Percentiles rank a stretch among this genome's conserved stretches.
Evolutionary conservation across 2,797 vertebrate genomes (phyloP).

Genomic region (Apogon talboti): DNA sequence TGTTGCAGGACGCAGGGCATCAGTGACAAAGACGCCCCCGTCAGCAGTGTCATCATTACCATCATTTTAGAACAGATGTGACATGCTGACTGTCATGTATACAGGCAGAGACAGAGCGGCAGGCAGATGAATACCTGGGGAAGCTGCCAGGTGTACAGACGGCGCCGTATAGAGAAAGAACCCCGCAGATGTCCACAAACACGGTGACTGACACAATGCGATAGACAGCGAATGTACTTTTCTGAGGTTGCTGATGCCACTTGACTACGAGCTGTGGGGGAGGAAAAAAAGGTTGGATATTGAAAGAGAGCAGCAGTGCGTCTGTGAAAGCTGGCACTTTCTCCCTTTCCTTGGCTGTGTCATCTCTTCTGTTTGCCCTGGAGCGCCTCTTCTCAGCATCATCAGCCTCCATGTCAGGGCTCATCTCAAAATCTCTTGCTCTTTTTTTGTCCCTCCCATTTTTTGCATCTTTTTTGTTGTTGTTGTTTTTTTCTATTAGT

Average conservation of each 20-base stretch:
- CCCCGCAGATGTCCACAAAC: constrained; percentile 24
- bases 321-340: constrained; percentile 37
- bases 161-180: not conserved
- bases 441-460: constrained; percentile 22
- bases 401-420: constrained; percentile 62
- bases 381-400: constrained; percentile 58
- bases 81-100: constrained; percentile 17
- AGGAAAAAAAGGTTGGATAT: constrained; percentile 16
- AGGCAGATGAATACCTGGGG: constrained; percentile 26
- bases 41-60: not conserved
- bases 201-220: constrained; percentile 10
- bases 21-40: not conserved
- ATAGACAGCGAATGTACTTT: constrained; percentile 24
- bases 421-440: constrained; percentile 59
- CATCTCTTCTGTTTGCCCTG: constrained; percentile 51
- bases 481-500: constrained; percentile 30
- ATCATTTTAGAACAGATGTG: constrained; percentile 4
- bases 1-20: not conserved
- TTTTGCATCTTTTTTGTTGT: constrained; percentile 25
- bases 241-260: constrained; percentile 17
- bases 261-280: constrained; percentile 18
- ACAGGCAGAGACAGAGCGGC: not conserved
- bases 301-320: constrained; percentile 31
- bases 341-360: constrained; percentile 36
- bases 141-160: constrained; percentile 9